phyloP scores from a whole-genome alignment of 2,113 vertebrate genomes.

The Calonectris borealis region DNA sequence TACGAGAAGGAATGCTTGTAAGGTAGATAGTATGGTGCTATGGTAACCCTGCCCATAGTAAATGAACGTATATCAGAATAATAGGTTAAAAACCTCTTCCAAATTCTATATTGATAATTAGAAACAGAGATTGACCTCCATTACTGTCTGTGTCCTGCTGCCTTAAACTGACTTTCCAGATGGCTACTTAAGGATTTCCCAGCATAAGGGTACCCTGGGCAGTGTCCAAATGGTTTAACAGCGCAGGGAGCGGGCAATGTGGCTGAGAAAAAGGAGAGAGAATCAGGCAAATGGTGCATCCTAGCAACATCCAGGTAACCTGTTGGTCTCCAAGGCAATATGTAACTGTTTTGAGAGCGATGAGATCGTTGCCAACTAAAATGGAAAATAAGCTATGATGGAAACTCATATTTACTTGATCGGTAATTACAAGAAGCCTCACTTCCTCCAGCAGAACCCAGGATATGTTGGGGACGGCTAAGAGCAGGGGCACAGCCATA shows the following conservation, averaged over 20 bases:
- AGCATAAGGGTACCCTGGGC: neutral
- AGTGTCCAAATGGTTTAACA: neutral
- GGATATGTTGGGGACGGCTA: neutral
- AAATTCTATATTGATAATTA: neutral
- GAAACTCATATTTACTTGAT: neutral
- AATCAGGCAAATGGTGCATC: neutral
- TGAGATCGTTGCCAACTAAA: neutral
- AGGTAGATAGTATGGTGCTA: neutral
- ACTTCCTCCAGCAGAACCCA: neutral
- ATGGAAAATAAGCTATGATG: neutral
- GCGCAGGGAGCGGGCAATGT: neutral
- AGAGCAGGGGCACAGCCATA: neutral
- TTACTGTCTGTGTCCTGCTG: neutral
- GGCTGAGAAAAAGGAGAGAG: neutral
- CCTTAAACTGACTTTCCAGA: neutral
- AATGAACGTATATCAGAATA: neutral
- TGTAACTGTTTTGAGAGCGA: slow-evolving; percentile 8
- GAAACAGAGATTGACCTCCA: neutral
- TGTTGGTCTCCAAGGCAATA: slow-evolving; percentile 38
- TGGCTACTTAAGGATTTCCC: neutral
- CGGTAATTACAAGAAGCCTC: neutral
- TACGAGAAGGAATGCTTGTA: neutral
- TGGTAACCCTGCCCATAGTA: neutral
- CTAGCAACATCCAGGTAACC: slow-evolving; percentile 38
- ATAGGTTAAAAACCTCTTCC: neutral